Conservation (phyloP, 2,888 invertebrate species). For the Scaptomyza parva region DNA sequence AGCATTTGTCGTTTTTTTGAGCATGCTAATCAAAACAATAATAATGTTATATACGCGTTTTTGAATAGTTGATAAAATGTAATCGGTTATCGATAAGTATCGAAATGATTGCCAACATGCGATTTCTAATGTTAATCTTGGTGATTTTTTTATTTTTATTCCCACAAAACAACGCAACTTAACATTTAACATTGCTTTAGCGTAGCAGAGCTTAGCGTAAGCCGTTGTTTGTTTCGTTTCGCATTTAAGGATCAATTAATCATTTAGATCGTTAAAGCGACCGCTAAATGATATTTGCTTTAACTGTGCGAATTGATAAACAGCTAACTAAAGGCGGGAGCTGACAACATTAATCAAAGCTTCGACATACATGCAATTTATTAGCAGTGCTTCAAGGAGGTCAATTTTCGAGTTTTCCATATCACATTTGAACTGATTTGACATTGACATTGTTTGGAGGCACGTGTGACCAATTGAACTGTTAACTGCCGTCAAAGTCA, state of each 20-base stretch:
- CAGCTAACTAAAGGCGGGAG: conserved; percentile 12
- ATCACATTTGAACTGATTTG: conserved; percentile 12
- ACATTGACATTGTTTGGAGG: conserved; percentile 50
- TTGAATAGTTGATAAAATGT: neutral
- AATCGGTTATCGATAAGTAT: neutral
- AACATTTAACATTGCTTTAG: conserved; percentile 14
- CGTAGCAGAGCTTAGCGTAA: conserved; percentile 23
- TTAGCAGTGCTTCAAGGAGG: conserved; percentile 15
- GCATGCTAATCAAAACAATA: neutral
- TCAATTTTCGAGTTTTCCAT: conserved; percentile 27
- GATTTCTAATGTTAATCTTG: neutral
- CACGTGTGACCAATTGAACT: conserved; percentile 35
- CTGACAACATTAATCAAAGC: conserved; percentile 35
- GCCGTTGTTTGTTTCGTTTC: conserved; percentile 38
- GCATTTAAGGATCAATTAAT: conserved; percentile 41
- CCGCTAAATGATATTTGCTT: conserved; percentile 9
- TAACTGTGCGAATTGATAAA: conserved; percentile 10
- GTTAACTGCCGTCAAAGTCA: conserved; percentile 17
- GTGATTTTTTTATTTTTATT: neutral
- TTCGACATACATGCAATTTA: conserved; percentile 9
- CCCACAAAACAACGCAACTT: neutral
- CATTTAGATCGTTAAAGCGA: conserved; percentile 21
- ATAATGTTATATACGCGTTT: neutral
- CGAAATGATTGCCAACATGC: neutral
- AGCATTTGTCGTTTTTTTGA: neutral